Evolutionary conservation across 2,113 vertebrate genomes (phyloP).

Genomic region (Nettapus auritus): DNA sequence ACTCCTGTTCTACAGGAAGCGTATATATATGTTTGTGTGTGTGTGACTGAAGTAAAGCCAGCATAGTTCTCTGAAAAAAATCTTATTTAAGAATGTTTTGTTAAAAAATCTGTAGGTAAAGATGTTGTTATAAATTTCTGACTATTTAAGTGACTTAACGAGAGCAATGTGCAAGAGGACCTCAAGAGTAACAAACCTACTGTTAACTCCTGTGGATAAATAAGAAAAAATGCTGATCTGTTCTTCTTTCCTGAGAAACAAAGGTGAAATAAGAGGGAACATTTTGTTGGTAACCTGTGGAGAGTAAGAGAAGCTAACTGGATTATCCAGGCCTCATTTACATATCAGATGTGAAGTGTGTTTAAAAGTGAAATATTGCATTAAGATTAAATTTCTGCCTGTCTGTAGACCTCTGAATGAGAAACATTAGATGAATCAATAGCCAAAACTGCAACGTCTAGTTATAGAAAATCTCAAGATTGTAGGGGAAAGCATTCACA

Average conservation of each 20-base stretch:
- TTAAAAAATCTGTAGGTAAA: background rate
- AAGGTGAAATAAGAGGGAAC: background rate
- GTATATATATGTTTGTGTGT: too few relatives aligned
- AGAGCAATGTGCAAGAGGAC: background rate
- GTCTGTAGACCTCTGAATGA: background rate
- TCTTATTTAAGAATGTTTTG: background rate
- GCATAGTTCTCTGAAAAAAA: background rate
- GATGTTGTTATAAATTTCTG: background rate
- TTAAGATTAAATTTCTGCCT: background rate
- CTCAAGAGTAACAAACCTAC: background rate
- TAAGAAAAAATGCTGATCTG: background rate
- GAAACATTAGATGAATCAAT: background rate
- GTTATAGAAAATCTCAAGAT: background rate
- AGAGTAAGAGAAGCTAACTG: background rate
- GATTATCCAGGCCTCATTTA: background rate
- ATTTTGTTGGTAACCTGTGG: background rate
- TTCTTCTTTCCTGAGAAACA: background rate
- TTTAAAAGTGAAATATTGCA: background rate
- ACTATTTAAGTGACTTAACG: background rate
- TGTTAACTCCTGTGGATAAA: background rate
- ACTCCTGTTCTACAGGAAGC: background rate
- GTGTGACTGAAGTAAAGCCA: background rate
- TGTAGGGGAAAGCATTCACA: accelerated
- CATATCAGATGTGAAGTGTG: background rate
- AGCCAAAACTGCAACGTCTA: background rate